Base-by-base conservation (phyloP, 2,888 invertebrate species). In the Callosobruchus maculatus region DNA sequence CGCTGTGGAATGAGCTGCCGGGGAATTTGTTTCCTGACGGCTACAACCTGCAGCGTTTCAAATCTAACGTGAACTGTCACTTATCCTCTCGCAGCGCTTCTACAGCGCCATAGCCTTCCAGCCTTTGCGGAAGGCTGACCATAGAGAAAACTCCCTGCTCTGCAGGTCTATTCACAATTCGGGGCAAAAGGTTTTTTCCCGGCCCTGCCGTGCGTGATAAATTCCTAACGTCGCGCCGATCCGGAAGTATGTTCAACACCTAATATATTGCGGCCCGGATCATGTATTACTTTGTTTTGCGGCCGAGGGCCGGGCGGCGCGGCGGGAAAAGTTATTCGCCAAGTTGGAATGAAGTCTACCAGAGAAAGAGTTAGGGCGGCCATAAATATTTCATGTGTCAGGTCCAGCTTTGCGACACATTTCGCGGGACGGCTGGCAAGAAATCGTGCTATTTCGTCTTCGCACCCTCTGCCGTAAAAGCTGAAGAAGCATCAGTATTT, bases 361-460 rank as follows among this genome's bases (percentile, higher is more conserved):
- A 21, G 68, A 81, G 81, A 82, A 81, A 82, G 82, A 82, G 82
- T 84, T 84, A 83, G 82, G 78, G 81, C 81, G 78, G 26, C 81
- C 78, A 82, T 85, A 85, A 85, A 85, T 85, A 83, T 84, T 82
- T 84, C 85, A 85, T 77, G 74, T 81, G 84, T 84, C 85, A 84
- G 77, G 83, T 82, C 81, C 84, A 84, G 83, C 79, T 77, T 80
- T 78, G 80, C 81, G 82, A 21, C 68, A 81, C 82, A 81, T 79
- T 82, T 80, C 79, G 80, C 81, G 79, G 66, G 21, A 72, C 72
- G 71, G 20, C 22, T 70, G 72, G 73, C 73, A 66, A 75, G 49
- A 49, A 49, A 49, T 49, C 49, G 13, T 18, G 49, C 7, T 49
- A 18, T 18, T 49, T 13, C 4, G 49, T 13, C 13, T 49, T 49